Base-by-base conservation (phyloP, 2,113 vertebrate species). In the Parotia lawesii region DNA sequence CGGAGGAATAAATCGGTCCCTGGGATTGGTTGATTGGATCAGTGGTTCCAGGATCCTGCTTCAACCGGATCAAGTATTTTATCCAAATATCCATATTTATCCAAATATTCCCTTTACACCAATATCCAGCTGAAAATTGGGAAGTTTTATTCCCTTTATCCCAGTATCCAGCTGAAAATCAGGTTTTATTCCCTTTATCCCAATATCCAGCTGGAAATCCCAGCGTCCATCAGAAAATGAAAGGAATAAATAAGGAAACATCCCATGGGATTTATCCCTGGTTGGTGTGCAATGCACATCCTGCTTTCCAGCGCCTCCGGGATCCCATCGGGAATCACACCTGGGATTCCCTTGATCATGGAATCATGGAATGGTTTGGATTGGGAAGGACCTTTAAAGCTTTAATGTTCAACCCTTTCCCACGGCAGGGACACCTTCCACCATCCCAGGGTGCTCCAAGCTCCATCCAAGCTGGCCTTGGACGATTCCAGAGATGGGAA, bases 101-200 rank as follows among this genome's bases (percentile, higher is more conserved):
- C 62, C 29, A 45, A 45, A 65, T 33, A 65, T 33, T 33, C 42
- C 31, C 62, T 45, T 65, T 23, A 31, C 4, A 1, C 20, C 16
- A 15, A 44, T 15, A 53, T 23, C 31, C 44, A 20, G 44, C 5
- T 20, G 44, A 45, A 45, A 45, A 45, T 45, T 4, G 10, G 13
- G 10, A 53, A 2, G 9, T 2, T 27, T 72, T 11, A 15, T 45
- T 56, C 33, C 6, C 6, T 24, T 47, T 11, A 24, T 48, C 20
- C n/a, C 20, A 33, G 37, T 10, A 31, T 18, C 19, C 33, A 35
- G 3, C 10, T 35, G 14, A 0, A 35, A 74, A 17, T 6, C 1
- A 0, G 0, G 1, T 8, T 44, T 33, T 33, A 65, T 33, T 23
- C 42, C 42, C 62, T 45, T 65, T 23, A 47, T 48, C 17, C 47